Evolutionary conservation across 2,113 vertebrate species (phyloP).

Genomic region (Anolis carolinensis): DNA sequence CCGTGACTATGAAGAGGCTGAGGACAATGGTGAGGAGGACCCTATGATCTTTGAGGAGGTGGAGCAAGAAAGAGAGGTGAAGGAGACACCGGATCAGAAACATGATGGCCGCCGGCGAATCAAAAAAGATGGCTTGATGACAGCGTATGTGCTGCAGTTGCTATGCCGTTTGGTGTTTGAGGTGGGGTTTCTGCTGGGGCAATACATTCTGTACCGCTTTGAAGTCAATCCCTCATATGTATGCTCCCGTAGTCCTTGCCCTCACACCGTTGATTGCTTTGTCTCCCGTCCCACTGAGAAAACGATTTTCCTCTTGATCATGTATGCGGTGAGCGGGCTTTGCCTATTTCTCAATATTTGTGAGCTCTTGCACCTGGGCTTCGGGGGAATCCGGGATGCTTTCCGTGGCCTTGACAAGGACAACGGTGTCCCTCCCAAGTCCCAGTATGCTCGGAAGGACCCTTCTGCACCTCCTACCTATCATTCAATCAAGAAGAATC

Average conservation of each 20-base stretch:
- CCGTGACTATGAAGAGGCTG: slow-evolving; percentile 84
- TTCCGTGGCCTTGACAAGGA: slow-evolving; percentile 62
- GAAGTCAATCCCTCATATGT: slow-evolving; percentile 83
- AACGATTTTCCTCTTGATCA: slow-evolving; percentile 88
- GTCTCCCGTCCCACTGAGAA: slow-evolving; percentile 91
- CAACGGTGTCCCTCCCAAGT: accelerated
- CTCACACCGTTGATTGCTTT: slow-evolving; percentile 87
- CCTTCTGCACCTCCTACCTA: slow-evolving; percentile 82
- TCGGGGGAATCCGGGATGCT: slow-evolving; percentile 81
- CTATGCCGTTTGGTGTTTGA: slow-evolving; percentile 82
- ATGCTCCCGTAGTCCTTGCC: slow-evolving; percentile 85
- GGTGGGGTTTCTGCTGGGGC: slow-evolving; percentile 83
- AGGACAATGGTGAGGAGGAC: slow-evolving; percentile 86
- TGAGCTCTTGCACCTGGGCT: slow-evolving; percentile 84
- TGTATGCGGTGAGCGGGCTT: slow-evolving; percentile 86
- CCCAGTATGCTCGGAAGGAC: slow-evolving; percentile 48
- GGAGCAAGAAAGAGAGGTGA: slow-evolving; percentile 76
- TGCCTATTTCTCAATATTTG: slow-evolving; percentile 86
- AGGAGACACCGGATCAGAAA: slow-evolving; percentile 60
- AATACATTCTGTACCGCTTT: slow-evolving; percentile 85
- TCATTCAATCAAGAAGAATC: slow-evolving; percentile 79
- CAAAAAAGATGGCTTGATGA: slow-evolving; percentile 87
- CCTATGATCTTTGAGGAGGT: slow-evolving; percentile 88
- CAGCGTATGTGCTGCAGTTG: slow-evolving; percentile 84
- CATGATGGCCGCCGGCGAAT: slow-evolving; percentile 86